Conservation (phyloP, 2,888 invertebrate genomes). For the Philereme transversata region DNA sequence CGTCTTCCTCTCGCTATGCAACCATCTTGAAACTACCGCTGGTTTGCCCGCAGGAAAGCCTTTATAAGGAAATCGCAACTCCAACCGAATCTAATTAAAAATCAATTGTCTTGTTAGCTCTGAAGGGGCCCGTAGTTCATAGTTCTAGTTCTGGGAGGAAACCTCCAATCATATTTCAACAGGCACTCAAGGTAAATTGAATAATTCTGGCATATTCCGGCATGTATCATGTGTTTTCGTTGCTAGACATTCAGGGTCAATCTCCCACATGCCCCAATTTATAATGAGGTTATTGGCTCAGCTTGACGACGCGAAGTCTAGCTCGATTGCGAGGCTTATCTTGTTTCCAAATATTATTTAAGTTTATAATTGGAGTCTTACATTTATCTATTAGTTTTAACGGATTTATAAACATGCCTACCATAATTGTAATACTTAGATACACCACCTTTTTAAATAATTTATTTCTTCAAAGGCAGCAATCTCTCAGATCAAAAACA, state of each 20-base stretch:
- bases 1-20: not conserved
- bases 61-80: constrained; percentile 30
- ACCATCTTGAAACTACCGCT: constrained; percentile 3
- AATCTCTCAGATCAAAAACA: constrained; percentile 6
- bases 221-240: constrained; percentile 42
- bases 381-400: too few relatives aligned
- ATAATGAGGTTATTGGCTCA: constrained; percentile 39
- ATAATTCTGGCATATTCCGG: constrained; percentile 63
- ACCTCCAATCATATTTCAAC: constrained; percentile 63
- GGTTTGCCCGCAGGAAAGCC: constrained; percentile 18
- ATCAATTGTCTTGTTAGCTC: constrained; percentile 56
- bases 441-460: constrained; percentile 5
- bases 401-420: not conserved
- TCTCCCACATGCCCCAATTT: constrained; percentile 39
- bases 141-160: constrained; percentile 60
- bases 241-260: constrained; percentile 37
- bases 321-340: constrained; percentile 11
- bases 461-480: constrained; percentile 1
- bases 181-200: constrained; percentile 62
- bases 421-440: constrained; percentile 6
- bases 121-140: constrained; percentile 41
- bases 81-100: constrained; percentile 49
- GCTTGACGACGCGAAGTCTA: constrained; percentile 29
- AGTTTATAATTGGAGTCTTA: not conserved
- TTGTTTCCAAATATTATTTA: not conserved